A percentile compares a stretch with the other conserved stretches of the same genome.
phyloP scores from a whole-genome alignment of 2,888 invertebrate genomes.

The Rambutsinella grinnellia region DNA sequence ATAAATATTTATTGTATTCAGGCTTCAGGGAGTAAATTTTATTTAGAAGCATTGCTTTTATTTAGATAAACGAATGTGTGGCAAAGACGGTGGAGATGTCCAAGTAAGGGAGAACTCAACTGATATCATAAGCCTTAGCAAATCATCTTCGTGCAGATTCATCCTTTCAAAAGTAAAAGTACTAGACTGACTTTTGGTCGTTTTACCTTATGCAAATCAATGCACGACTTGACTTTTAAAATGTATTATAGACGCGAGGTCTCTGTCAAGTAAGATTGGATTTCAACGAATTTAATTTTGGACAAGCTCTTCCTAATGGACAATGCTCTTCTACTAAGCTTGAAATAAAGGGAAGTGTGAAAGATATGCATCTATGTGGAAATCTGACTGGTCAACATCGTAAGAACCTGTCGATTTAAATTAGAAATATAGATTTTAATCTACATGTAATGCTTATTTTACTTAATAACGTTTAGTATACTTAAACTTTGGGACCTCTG shows the following conservation, averaged over 20 bases:
- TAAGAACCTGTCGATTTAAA: too few species aligned
- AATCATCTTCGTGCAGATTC: constrained; percentile 31
- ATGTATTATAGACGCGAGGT: constrained; percentile 4
- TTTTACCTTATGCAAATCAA: not conserved
- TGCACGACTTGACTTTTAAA: not conserved
- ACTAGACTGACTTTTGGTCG: not conserved
- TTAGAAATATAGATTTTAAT: too few species aligned
- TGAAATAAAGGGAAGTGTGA: not conserved
- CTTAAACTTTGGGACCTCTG: constrained; percentile 24
- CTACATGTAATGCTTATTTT: too few species aligned
- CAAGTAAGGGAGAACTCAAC: constrained; percentile 31
- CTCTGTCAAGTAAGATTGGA: constrained; percentile 47
- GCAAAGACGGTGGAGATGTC: constrained; percentile 7
- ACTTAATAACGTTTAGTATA: constrained; percentile 21
- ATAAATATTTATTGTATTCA: not conserved
- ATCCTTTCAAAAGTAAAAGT: constrained; percentile 33
- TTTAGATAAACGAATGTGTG: constrained; percentile 26
- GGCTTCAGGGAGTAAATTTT: not conserved
- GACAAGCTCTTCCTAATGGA: constrained; percentile 8
- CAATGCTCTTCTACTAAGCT: constrained; percentile 23
- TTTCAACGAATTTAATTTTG: constrained; percentile 23
- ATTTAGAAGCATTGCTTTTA: not conserved
- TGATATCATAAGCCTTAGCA: not conserved
- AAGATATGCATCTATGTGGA: constrained; percentile 31
- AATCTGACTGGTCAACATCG: constrained; percentile 40